Evolutionary conservation across 2,113 vertebrate species (phyloP).

Genomic region (Brachyistius frenatus): DNA sequence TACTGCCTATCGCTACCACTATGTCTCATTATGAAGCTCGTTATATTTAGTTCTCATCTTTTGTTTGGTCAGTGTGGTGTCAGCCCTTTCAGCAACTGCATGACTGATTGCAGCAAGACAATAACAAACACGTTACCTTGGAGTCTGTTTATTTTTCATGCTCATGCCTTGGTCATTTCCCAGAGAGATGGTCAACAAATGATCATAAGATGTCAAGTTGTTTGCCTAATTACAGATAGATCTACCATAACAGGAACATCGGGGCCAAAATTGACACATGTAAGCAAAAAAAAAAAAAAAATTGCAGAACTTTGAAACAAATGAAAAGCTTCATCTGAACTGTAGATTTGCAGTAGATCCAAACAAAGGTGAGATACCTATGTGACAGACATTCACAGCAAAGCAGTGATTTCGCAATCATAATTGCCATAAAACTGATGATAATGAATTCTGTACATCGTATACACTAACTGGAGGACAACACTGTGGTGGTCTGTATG

Average conservation of each 20-base stretch:
- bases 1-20: background rate
- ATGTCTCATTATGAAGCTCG: background rate
- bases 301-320: too few relatives aligned
- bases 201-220: too few relatives aligned
- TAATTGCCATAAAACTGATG: too few relatives aligned
- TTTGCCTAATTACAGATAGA: background rate
- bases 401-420: background rate
- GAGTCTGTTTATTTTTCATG: constrained; percentile 7
- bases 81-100: background rate
- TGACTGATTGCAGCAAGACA: background rate
- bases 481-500: too few relatives aligned
- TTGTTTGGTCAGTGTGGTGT: background rate
- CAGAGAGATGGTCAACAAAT: background rate
- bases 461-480: too few relatives aligned
- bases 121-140: background rate
- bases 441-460: background rate
- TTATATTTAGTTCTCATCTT: background rate
- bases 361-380: background rate
- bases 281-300: background rate
- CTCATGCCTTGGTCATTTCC: background rate
- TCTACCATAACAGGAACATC: background rate
- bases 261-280: background rate
- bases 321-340: too few relatives aligned
- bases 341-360: background rate
- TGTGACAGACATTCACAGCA: background rate